Conservation (phyloP, 2,113 vertebrate genomes). For the Kryptolebias marmoratus region DNA sequence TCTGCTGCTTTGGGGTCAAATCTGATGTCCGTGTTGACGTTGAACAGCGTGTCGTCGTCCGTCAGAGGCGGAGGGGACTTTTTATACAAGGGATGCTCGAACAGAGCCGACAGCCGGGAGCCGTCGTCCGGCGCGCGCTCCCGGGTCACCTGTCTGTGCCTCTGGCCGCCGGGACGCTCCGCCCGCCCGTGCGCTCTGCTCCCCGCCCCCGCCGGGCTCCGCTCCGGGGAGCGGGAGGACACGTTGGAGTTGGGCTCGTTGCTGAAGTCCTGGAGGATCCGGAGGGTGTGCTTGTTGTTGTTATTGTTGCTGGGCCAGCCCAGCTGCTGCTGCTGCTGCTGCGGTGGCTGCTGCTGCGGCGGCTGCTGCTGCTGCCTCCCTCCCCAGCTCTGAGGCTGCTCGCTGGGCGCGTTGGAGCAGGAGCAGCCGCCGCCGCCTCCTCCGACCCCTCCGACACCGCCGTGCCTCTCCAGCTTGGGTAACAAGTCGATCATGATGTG, state of each 20-base stretch:
- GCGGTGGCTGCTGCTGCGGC: constrained; percentile 68
- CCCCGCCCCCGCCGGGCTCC: constrained; percentile 59
- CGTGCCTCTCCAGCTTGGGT: constrained; percentile 88
- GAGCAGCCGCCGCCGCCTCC: constrained; percentile 80
- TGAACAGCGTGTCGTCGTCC: constrained; percentile 91
- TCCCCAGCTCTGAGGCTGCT: constrained; percentile 78
- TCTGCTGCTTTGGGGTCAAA: constrained; percentile 92
- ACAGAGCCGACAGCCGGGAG: constrained; percentile 85
- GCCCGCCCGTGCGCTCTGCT: constrained; percentile 65
- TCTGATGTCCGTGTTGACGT: constrained; percentile 92
- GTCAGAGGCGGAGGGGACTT: constrained; percentile 79
- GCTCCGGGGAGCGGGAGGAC: constrained; percentile 87
- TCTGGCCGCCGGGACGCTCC: constrained; percentile 67
- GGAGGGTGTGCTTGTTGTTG: constrained; percentile 89
- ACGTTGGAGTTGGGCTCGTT: constrained; percentile 91
- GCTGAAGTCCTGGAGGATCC: constrained; percentile 94
- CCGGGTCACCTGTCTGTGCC: constrained; percentile 68
- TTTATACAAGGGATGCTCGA: constrained; percentile 87
- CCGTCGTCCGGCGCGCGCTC: constrained; percentile 58
- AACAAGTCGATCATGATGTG: constrained; percentile 94
- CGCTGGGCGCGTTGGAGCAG: constrained; percentile 83
- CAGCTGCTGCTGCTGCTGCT: constrained; percentile 68
- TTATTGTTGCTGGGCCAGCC: constrained; percentile 79
- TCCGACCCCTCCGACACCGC: too few relatives aligned
- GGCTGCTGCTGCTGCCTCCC: constrained; percentile 47